A percentile compares a stretch with the other conserved stretches of the same genome.
These are phyloP conservation scores for Chelonus insularis DNA, from an alignment of 1,140 invertebrate species.

Conservation along the genomic window DNA sequence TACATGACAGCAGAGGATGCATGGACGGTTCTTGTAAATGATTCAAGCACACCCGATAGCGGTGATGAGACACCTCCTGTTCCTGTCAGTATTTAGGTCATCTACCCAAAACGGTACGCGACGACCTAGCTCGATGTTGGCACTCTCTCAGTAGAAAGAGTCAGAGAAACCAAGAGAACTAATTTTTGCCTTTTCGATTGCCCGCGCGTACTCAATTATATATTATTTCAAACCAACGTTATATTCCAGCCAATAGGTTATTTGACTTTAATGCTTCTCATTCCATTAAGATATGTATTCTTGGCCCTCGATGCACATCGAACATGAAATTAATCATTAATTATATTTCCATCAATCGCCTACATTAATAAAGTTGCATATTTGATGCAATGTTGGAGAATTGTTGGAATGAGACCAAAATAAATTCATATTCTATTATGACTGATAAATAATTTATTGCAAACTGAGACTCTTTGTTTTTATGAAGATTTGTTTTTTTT, in stretches of 20 bases:
- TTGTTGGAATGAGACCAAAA: too few relatives aligned
- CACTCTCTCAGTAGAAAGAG: not conserved
- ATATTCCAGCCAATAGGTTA: too few relatives aligned
- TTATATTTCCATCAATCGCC: too few relatives aligned
- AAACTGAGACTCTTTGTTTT: too few relatives aligned
- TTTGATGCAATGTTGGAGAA: too few relatives aligned
- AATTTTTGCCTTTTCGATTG: conserved; percentile 18
- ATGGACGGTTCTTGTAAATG: conserved; percentile 20
- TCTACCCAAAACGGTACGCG: conserved; percentile 14
- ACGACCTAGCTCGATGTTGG: conserved; percentile 15
- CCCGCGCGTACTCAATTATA: conserved; percentile 13
- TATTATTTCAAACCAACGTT: conserved; percentile 12
- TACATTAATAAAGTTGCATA: too few relatives aligned
- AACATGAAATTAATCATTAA: too few relatives aligned
- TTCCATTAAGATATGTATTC: conserved; percentile 4
- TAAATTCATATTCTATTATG: too few relatives aligned
- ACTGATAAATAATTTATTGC: too few relatives aligned
- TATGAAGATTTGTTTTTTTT: too few relatives aligned
- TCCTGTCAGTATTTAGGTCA: conserved; percentile 28
- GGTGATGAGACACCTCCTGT: conserved; percentile 17
- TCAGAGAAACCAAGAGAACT: conserved; percentile 14
- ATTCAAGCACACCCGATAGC: conserved; percentile 24
- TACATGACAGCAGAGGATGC: not conserved
- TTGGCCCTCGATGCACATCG: not conserved
- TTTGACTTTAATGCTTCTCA: not conserved